Evolutionary conservation across 2,797 vertebrate species (phyloP).

Genomic region (Esox masquinongy): DNA sequence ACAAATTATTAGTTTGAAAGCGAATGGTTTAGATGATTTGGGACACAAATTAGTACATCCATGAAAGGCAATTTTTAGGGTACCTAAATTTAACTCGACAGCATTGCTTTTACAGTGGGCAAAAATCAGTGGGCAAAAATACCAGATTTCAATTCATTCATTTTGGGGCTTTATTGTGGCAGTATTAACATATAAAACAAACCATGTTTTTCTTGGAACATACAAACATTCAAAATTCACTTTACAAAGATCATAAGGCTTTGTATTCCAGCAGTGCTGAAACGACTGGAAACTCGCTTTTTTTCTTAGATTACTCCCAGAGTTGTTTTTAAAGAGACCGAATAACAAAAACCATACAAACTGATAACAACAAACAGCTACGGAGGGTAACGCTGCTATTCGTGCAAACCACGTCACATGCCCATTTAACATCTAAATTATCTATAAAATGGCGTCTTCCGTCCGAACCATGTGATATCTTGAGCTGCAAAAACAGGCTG

Average conservation of each 20-base stretch:
- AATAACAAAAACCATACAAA: conserved; percentile 77
- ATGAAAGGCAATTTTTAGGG: too few relatives aligned
- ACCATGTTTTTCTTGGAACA: conserved; percentile 83
- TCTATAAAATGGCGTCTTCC: conserved; percentile 41
- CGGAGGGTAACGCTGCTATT: conserved; percentile 73
- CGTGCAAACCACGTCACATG: conserved; percentile 79
- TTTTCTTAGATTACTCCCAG: conserved; percentile 82
- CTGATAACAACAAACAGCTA: conserved; percentile 71
- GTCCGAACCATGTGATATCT: not conserved
- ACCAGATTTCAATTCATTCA: conserved; percentile 57
- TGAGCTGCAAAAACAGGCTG: not conserved
- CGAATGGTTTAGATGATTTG: too few relatives aligned
- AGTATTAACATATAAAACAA: conserved; percentile 99
- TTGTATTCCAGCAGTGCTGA: conserved; percentile 82
- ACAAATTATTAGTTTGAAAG: too few relatives aligned
- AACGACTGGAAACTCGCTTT: conserved; percentile 60
- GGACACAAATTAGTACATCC: too few relatives aligned
- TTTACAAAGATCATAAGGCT: conserved; percentile 97
- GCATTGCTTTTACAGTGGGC: too few relatives aligned
- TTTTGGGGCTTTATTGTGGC: conserved; percentile 88
- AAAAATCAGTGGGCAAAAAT: not conserved
- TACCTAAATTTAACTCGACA: too few relatives aligned
- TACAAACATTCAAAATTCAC: conserved; percentile 94
- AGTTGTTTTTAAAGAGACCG: conserved; percentile 80
- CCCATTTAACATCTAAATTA: conserved; percentile 63